Conservation (phyloP, 1,140 invertebrate species). For the Drosophila kepulauana region DNA sequence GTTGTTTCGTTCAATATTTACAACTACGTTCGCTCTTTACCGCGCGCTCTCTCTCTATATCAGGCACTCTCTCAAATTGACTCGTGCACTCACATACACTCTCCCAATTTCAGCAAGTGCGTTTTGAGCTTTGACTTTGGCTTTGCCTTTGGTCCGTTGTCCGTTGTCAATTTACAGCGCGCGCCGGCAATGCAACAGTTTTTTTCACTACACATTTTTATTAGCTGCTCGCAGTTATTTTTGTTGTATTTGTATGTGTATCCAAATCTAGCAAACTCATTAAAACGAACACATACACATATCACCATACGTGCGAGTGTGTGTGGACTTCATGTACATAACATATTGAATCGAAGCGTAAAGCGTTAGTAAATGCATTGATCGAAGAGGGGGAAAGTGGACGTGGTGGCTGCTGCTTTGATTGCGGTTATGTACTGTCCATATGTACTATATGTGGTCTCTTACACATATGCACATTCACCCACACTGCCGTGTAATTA, state of each 20-base stretch:
- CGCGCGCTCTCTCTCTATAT: constrained; percentile 3
- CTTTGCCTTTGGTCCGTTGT: constrained; percentile 2
- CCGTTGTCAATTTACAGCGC: constrained; percentile 55
- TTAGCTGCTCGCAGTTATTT: constrained; percentile 41
- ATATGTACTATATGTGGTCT: constrained; percentile 12
- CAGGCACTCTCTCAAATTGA: constrained; percentile 8
- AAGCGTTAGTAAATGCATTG: constrained; percentile 33
- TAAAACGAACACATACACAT: constrained; percentile 36
- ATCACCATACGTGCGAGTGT: neutral
- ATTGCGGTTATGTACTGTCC: constrained; percentile 17
- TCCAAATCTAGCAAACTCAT: constrained; percentile 69
- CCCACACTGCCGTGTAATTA: constrained; percentile 13
- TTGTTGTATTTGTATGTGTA: constrained; percentile 29
- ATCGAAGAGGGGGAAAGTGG: no score
- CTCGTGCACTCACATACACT: neutral
- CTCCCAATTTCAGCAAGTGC: constrained; percentile 27
- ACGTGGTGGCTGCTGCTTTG: constrained; percentile 7
- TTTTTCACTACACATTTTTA: constrained; percentile 72
- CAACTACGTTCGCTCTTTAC: neutral
- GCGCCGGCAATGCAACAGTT: constrained; percentile 79
- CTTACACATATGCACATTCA: constrained; percentile 20
- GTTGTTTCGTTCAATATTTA: constrained; percentile 14
- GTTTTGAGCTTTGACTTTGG: constrained; percentile 43
- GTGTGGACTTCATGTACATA: neutral
- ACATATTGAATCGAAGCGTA: constrained; percentile 11